phyloP scores from a whole-genome alignment of 2,888 invertebrate species.

The Balanococcus diminutus region DNA sequence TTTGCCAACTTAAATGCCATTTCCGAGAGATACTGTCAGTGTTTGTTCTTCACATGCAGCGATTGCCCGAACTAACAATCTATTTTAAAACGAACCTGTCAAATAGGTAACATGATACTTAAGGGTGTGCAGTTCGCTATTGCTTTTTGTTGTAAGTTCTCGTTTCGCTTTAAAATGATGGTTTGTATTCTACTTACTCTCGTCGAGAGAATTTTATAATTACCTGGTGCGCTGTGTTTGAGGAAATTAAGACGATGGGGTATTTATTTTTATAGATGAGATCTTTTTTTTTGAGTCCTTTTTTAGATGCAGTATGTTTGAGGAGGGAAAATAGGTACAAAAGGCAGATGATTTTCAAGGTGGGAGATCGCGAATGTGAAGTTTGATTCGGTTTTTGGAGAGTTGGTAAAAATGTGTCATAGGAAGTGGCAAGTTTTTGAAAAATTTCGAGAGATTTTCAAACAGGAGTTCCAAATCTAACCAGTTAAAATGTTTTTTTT shows the following conservation, averaged over 20 bases:
- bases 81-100: conserved; percentile 34
- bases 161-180: not conserved
- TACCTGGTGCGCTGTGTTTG: not conserved
- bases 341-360: too few relatives aligned
- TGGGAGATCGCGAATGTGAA: too few relatives aligned
- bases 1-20: conserved; percentile 38
- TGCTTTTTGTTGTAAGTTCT: conserved; percentile 25
- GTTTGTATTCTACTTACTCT: not conserved
- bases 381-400: too few relatives aligned
- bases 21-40: conserved; percentile 38
- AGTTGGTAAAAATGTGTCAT: too few relatives aligned
- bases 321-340: too few relatives aligned
- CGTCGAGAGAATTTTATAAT: not conserved
- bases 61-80: conserved; percentile 21
- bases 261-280: not conserved
- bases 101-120: conserved; percentile 35
- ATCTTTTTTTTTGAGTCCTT: not conserved
- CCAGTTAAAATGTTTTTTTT: too few relatives aligned
- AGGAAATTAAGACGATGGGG: not conserved
- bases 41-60: conserved; percentile 15
- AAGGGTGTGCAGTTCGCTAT: conserved; percentile 14
- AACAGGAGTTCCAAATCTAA: too few relatives aligned
- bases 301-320: not conserved
- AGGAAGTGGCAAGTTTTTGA: too few relatives aligned
- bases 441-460: too few relatives aligned